Conservation (phyloP, 2,113 vertebrate species). For the Thinocorus orbignyianus region DNA sequence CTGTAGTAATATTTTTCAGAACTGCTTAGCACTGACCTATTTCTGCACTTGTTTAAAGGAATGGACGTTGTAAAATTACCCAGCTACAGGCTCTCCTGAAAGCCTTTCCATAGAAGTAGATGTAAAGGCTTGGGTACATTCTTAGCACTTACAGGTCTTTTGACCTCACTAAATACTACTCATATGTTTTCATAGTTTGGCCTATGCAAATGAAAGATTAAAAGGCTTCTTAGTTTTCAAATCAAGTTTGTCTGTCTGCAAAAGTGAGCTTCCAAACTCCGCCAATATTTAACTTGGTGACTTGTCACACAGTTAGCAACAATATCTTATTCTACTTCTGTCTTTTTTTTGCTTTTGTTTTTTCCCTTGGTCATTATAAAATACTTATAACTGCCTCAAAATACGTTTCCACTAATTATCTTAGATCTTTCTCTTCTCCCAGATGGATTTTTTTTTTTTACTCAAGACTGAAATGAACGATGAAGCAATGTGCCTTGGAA, state of each 20-base stretch:
- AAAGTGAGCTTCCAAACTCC: not conserved
- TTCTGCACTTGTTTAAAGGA: not conserved
- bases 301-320: not conserved
- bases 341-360: not conserved
- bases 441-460: not conserved
- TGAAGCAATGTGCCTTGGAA: not conserved
- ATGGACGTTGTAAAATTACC: not conserved
- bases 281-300: not conserved
- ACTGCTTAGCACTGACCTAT: not conserved
- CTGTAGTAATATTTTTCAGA: not conserved
- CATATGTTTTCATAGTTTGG: not conserved
- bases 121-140: not conserved
- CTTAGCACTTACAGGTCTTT: not conserved
- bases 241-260: not conserved
- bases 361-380: not conserved
- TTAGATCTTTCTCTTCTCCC: not conserved
- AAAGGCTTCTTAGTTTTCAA: not conserved
- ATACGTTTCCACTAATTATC: not conserved
- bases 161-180: not conserved
- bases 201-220: not conserved
- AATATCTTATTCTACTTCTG: not conserved
- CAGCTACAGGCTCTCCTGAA: not conserved
- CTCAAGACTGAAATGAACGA: not conserved
- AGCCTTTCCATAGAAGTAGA: not conserved
- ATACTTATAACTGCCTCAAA: not conserved